phyloP scores from a whole-genome alignment of 2,797 vertebrate species.

The Aratinga solstitialis region DNA sequence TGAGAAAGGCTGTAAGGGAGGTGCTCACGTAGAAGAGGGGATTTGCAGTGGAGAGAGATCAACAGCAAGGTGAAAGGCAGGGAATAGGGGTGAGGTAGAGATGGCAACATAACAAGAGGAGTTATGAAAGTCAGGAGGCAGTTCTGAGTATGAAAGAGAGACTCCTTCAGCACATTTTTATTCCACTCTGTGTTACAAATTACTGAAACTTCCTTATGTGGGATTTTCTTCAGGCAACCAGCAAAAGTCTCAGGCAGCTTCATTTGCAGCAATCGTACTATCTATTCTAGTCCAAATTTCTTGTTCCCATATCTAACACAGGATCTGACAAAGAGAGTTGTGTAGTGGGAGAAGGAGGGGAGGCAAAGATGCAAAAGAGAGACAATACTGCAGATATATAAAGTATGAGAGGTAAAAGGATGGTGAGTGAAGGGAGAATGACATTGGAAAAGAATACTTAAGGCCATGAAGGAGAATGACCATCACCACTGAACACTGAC shows the following conservation, averaged over 20 bases:
- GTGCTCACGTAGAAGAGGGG: neutral
- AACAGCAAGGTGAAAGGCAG: neutral
- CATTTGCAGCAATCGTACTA: neutral
- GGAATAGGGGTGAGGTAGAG: neutral
- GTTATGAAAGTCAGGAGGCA: neutral
- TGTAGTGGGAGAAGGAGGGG: neutral
- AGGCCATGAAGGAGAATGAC: neutral
- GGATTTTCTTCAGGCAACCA: slow-evolving; percentile 1
- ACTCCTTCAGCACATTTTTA: neutral
- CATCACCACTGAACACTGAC: neutral
- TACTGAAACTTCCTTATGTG: neutral
- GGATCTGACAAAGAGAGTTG: neutral
- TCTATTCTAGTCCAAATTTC: neutral
- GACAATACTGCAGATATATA: neutral
- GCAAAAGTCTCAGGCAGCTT: neutral
- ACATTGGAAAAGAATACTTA: neutral
- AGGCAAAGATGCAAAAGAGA: neutral
- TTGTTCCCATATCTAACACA: neutral
- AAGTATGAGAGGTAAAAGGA: neutral
- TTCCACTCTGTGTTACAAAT: neutral
- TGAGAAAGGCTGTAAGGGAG: slow-evolving; percentile 17
- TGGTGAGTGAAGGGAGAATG: neutral
- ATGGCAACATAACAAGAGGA: neutral
- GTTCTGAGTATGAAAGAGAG: neutral
- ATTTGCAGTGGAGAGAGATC: neutral